phyloP scores from a whole-genome alignment of 2,888 invertebrate genomes.

The Heteromurus nitidus region DNA sequence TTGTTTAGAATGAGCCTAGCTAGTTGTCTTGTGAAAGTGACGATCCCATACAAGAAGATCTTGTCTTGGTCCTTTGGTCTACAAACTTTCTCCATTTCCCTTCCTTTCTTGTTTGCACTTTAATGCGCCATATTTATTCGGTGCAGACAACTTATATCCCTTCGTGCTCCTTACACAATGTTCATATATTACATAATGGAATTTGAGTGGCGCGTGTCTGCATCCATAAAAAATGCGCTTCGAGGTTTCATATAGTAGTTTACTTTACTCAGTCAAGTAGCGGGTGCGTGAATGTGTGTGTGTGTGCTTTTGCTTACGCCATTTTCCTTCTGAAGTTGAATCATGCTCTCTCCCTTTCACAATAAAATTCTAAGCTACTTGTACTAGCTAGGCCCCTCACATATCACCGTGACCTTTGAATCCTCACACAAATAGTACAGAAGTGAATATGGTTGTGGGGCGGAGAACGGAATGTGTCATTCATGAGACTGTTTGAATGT shows the following conservation, averaged over 20 bases:
- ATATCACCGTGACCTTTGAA: not conserved
- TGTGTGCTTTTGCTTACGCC: too few species aligned
- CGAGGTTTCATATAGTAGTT: too few species aligned
- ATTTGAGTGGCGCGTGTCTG: too few species aligned
- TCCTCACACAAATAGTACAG: not conserved
- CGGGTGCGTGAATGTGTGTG: too few species aligned
- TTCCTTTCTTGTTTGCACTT: slow-evolving; percentile 7
- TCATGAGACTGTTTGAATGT: not conserved
- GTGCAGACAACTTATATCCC: not conserved
- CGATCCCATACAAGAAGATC: slow-evolving; percentile 2
- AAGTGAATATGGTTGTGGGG: not conserved
- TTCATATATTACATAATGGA: too few species aligned
- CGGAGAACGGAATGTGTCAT: not conserved
- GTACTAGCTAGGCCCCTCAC: too few species aligned
- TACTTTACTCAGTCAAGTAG: too few species aligned
- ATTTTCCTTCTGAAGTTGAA: too few species aligned
- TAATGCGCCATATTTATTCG: slow-evolving; percentile 9
- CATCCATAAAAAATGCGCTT: too few species aligned
- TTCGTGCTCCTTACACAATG: not conserved
- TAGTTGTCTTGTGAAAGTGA: not conserved
- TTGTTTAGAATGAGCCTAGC: slow-evolving; percentile 59
- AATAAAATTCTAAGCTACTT: too few species aligned
- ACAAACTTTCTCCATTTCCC: not conserved
- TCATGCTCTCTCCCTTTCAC: too few species aligned
- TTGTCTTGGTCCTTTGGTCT: not conserved